phyloP scores from a whole-genome alignment of 2,888 invertebrate species.

The Incurvaria masculella region DNA sequence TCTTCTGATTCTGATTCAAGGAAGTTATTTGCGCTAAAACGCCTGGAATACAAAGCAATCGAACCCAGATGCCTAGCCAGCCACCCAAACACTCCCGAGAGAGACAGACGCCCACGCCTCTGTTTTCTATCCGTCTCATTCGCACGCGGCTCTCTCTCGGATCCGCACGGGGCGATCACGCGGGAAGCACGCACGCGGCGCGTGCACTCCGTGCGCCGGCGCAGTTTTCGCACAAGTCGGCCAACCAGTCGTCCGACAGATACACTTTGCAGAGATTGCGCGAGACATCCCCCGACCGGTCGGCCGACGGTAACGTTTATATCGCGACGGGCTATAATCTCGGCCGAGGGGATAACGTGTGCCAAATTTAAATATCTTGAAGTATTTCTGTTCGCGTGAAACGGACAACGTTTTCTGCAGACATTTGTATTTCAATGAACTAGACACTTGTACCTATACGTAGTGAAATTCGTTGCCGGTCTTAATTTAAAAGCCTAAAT shows the following conservation, averaged over 20 bases:
- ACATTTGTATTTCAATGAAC: no score
- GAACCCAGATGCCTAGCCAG: no score
- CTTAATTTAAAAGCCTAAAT: no score
- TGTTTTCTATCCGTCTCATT: slow-evolving; percentile 30
- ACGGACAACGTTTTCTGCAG: background rate
- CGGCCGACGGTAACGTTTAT: background rate
- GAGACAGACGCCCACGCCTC: slow-evolving; percentile 22
- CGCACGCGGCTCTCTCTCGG: slow-evolving; percentile 18
- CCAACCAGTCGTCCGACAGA: background rate
- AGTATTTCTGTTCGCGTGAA: background rate
- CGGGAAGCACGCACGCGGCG: slow-evolving; percentile 18
- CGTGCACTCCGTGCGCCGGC: background rate
- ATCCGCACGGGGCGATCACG: slow-evolving; percentile 23
- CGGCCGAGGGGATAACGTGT: background rate
- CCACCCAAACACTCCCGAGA: no score
- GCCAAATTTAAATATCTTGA: background rate
- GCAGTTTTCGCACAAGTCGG: background rate
- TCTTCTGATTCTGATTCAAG: no score
- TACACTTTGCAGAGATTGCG: background rate
- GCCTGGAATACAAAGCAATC: no score
- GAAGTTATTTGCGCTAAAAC: no score
- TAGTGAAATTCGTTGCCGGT: no score
- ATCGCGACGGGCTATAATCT: background rate
- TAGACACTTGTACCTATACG: no score
- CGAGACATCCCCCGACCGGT: background rate